A percentile compares a stretch with the other conserved stretches of the same genome.
These are phyloP conservation scores for Hyppa rectilinea DNA, from an alignment of 2,888 invertebrate species.

Conservation along the genomic window DNA sequence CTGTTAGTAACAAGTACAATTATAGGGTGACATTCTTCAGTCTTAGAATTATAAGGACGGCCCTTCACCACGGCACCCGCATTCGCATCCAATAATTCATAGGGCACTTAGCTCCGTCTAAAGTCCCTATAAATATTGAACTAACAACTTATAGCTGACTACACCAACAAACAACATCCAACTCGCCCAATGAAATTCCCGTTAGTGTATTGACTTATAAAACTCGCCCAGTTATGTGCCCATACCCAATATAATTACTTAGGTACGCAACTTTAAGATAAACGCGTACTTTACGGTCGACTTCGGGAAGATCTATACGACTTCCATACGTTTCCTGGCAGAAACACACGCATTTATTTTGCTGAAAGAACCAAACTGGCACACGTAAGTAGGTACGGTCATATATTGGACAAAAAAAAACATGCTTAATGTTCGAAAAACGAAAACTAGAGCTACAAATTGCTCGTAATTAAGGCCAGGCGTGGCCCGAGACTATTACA, in stretches of 20 bases:
- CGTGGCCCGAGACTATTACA: constrained; percentile 63
- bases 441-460: constrained; percentile 61
- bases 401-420: constrained; percentile 40
- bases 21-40: not conserved
- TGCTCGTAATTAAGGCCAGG: constrained; percentile 67
- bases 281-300: constrained; percentile 49
- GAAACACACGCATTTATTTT: constrained; percentile 34
- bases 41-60: not conserved
- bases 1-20: not conserved
- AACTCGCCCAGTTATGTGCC: constrained; percentile 51
- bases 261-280: constrained; percentile 46
- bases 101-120: constrained; percentile 4
- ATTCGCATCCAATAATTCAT: constrained; percentile 3
- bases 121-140: constrained; percentile 36
- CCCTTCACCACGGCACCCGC: no score
- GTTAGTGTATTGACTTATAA: constrained; percentile 60
- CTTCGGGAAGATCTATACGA: constrained; percentile 49
- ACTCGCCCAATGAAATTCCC: constrained; percentile 52
- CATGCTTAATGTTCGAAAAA: constrained; percentile 43
- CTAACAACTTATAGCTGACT: constrained; percentile 33
- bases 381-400: constrained; percentile 19
- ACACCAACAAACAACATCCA: constrained; percentile 34
- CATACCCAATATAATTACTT: constrained; percentile 48
- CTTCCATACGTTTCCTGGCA: constrained; percentile 29
- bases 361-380: constrained; percentile 29